phyloP scores from a whole-genome alignment of 2,888 invertebrate species.

The Drosophila anomelani region DNA sequence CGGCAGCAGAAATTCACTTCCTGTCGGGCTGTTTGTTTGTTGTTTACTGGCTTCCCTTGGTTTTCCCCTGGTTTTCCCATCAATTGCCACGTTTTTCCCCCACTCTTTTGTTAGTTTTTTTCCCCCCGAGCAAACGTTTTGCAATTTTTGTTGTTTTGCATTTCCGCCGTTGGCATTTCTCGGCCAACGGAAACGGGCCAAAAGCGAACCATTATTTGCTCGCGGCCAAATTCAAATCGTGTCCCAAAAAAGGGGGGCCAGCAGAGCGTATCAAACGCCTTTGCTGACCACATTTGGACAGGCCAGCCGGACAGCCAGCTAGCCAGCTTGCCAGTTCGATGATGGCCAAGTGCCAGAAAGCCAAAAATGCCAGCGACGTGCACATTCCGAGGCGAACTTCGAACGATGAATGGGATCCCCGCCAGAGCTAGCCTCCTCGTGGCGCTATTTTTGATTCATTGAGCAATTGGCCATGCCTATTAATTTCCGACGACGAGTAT shows the following conservation, averaged over 20 bases:
- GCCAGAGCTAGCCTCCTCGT: constrained; percentile 37
- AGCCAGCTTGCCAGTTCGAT: background rate
- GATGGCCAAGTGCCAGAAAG: constrained; percentile 45
- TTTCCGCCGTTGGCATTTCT: constrained; percentile 38
- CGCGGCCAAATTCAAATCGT: constrained; percentile 38
- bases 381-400: constrained; percentile 38
- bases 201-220: constrained; percentile 23
- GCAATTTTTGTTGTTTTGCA: constrained; percentile 29
- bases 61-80: constrained; percentile 4
- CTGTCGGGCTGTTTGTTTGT: constrained; percentile 24
- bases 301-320: constrained; percentile 24
- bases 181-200: constrained; percentile 42
- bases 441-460: constrained; percentile 68
- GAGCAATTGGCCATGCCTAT: constrained; percentile 65
- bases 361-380: constrained; percentile 41
- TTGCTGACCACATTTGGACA: constrained; percentile 55
- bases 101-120: background rate
- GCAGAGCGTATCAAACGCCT: constrained; percentile 76
- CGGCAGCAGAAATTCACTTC: constrained; percentile 23
- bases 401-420: constrained; percentile 2
- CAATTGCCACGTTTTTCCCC: background rate
- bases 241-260: constrained; percentile 30
- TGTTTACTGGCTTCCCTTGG: constrained; percentile 17
- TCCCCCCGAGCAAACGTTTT: constrained; percentile 7
- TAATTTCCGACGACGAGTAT: constrained; percentile 15